Evolutionary conservation across 2,113 vertebrate genomes (phyloP).

Genomic region (Anseranas semipalmata): DNA sequence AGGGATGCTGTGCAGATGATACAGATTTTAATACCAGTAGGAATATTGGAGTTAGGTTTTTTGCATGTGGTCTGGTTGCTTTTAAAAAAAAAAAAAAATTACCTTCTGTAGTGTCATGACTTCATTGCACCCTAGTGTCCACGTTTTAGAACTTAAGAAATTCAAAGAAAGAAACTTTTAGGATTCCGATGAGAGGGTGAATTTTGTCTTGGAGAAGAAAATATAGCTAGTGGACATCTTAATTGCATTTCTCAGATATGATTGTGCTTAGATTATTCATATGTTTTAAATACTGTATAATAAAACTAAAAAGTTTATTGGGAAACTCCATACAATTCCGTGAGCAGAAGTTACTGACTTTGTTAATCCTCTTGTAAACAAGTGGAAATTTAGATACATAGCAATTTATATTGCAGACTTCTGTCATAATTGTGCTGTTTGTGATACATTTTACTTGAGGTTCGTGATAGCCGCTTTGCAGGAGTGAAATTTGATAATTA

Average conservation of each 20-base stretch:
- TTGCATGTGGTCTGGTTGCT: background rate
- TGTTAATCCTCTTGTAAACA: background rate
- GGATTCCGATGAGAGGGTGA: background rate
- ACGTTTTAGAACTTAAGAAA: background rate
- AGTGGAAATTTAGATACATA: background rate
- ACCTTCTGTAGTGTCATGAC: background rate
- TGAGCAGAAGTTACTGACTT: background rate
- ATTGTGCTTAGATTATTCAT: background rate
- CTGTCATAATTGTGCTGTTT: background rate
- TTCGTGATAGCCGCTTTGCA: background rate
- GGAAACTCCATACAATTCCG: background rate
- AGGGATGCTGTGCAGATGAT: background rate
- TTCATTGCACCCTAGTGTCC: background rate
- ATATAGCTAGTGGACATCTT: background rate
- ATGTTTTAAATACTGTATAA: background rate
- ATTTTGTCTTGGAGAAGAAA: constrained; percentile 13
- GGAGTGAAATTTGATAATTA: background rate
- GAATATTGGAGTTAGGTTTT: background rate
- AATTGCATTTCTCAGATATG: background rate
- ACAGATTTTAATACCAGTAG: background rate
- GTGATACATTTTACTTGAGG: background rate
- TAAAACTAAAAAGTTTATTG: background rate
- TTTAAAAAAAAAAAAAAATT: background rate
- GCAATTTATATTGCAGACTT: background rate
- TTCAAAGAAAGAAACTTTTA: background rate